phyloP scores from a whole-genome alignment of 92 coral and sea anemone genomes.

The Porites divaricata region DNA sequence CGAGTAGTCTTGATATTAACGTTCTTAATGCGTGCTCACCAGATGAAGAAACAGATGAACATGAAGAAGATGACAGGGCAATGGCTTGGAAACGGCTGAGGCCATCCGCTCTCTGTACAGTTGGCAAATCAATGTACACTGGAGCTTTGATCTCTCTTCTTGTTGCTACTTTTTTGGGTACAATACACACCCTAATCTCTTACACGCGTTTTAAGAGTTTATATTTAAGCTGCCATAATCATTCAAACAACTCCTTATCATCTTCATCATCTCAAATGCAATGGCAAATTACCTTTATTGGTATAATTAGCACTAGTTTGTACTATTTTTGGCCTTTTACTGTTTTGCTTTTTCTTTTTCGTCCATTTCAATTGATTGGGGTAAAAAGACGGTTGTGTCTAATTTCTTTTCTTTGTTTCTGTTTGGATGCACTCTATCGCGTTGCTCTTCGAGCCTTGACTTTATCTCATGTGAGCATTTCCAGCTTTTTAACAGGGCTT shows the following conservation, averaged over 20 bases:
- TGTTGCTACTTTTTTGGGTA: neutral
- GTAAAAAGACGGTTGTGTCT: neutral
- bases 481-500: neutral
- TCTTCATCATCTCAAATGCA: neutral
- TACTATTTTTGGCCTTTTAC: neutral
- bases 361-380: slow-evolving; percentile 3
- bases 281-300: neutral
- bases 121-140: slow-evolving; percentile 26
- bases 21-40: slow-evolving; percentile 1
- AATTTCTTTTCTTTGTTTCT: too few relatives aligned
- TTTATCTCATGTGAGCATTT: too few relatives aligned
- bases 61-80: neutral
- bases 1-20: neutral
- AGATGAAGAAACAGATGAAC: neutral
- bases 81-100: slow-evolving; percentile 18
- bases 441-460: neutral
- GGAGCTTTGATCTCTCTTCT: slow-evolving; percentile 27
- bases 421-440: neutral
- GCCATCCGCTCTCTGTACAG: neutral
- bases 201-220: neutral
- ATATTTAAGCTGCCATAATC: neutral
- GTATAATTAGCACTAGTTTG: neutral
- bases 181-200: neutral
- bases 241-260: neutral
- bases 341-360: neutral